Conservation (phyloP, 2,113 vertebrate genomes). For the Elgaria multicarinata region DNA sequence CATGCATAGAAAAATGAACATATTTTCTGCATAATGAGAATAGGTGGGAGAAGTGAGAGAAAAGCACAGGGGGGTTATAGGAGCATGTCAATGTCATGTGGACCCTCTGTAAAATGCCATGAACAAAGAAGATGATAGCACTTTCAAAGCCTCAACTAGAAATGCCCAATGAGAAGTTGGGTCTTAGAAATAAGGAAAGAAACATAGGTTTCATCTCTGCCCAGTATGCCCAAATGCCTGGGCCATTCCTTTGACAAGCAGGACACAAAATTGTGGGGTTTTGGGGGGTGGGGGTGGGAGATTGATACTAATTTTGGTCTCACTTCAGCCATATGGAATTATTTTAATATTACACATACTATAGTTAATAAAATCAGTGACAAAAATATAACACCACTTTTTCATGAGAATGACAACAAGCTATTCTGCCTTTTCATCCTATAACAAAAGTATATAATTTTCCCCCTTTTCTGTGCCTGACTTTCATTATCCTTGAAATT, state of each 20-base stretch:
- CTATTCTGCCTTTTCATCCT: slow-evolving; percentile 8
- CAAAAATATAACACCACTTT: slow-evolving; percentile 15
- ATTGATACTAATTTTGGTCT: not conserved
- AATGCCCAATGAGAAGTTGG: not conserved
- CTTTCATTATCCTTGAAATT: not conserved
- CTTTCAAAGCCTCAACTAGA: no score
- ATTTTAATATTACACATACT: not conserved
- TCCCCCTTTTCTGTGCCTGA: not conserved
- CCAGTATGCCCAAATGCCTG: not conserved
- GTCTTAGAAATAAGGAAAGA: not conserved
- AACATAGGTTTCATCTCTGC: not conserved
- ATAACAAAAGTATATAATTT: not conserved
- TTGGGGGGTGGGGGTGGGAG: no score
- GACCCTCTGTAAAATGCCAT: no score
- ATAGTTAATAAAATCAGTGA: not conserved
- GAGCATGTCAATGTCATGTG: not conserved
- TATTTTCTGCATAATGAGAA: no score
- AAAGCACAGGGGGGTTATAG: no score
- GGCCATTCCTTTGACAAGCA: not conserved
- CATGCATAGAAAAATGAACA: no score
- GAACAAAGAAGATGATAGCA: no score
- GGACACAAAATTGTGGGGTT: not conserved
- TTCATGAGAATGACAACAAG: slow-evolving; percentile 3
- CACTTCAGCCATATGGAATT: not conserved
- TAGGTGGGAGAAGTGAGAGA: no score